A percentile compares a stretch with the other conserved stretches of the same genome.
phyloP scores from a whole-genome alignment of 2,888 invertebrate species.

The Conistra vaccinii region DNA sequence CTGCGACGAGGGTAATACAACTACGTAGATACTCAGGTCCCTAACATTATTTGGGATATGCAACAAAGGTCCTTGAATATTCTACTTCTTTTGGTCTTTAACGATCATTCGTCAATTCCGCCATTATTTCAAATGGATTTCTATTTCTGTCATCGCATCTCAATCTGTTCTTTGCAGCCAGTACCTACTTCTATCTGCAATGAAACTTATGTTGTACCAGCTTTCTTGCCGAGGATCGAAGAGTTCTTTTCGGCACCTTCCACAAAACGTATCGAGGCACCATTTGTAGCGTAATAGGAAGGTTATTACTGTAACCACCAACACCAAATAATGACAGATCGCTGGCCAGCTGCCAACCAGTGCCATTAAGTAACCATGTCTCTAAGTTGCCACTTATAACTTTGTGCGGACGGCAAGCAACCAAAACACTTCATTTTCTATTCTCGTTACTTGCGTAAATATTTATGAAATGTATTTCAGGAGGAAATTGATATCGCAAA shows the following conservation, averaged over 20 bases:
- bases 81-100: neutral
- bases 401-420: constrained; percentile 27
- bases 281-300: constrained; percentile 44
- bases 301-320: constrained; percentile 44
- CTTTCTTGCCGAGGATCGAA: constrained; percentile 2
- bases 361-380: constrained; percentile 59
- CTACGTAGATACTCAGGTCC: neutral
- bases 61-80: neutral
- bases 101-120: neutral
- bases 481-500: constrained; percentile 46
- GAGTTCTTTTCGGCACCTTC: constrained; percentile 25
- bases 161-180: constrained; percentile 17
- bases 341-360: constrained; percentile 58
- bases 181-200: neutral
- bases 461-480: constrained; percentile 38
- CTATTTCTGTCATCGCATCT: neutral
- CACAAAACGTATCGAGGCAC: constrained; percentile 34
- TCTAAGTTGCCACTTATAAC: constrained; percentile 61
- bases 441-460: constrained; percentile 35
- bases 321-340: constrained; percentile 63
- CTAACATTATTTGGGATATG: neutral
- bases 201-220: constrained; percentile 8
- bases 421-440: constrained; percentile 42
- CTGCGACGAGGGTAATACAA: constrained; percentile 16
- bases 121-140: constrained; percentile 17